Evolutionary conservation across 2,113 vertebrate genomes (phyloP).

Genomic region (Hyperopisus bebe): DNA sequence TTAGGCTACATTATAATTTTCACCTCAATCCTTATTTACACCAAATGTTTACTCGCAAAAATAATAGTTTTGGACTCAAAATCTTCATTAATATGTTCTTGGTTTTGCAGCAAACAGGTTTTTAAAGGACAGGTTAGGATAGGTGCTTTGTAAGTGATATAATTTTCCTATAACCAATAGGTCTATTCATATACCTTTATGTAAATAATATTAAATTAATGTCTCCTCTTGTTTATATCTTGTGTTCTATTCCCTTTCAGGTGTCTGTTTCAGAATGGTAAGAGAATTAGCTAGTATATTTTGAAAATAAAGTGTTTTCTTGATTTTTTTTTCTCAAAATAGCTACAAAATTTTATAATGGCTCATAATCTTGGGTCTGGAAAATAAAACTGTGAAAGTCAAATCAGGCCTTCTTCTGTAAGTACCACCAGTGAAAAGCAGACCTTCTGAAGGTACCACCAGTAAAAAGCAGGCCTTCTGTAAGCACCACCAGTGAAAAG

Average conservation of each 20-base stretch:
- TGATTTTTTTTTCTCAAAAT: background rate
- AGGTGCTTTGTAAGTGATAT: background rate
- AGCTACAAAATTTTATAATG: background rate
- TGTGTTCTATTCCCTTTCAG: slow-evolving; percentile 51
- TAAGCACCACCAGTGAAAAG: too few relatives aligned
- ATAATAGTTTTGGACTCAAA: background rate
- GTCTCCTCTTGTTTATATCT: background rate
- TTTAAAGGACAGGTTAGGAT: background rate
- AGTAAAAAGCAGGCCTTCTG: too few relatives aligned
- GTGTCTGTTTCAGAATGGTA: slow-evolving; percentile 94
- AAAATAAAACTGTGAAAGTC: background rate
- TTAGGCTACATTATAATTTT: background rate
- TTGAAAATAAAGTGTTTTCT: background rate
- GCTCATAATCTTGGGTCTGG: background rate
- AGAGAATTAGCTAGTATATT: slow-evolving; percentile 44
- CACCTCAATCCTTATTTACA: background rate
- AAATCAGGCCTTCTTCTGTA: background rate
- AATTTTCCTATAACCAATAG: background rate
- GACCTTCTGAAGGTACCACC: too few relatives aligned
- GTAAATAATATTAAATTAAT: background rate
- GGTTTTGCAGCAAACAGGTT: background rate
- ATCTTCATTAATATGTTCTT: background rate
- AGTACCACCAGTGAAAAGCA: too few relatives aligned
- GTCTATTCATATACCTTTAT: background rate
- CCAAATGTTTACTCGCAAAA: background rate